These are phyloP conservation scores for Triops cancriformis DNA, from an alignment of 1,140 invertebrate genomes.

Conservation along the genomic window DNA sequence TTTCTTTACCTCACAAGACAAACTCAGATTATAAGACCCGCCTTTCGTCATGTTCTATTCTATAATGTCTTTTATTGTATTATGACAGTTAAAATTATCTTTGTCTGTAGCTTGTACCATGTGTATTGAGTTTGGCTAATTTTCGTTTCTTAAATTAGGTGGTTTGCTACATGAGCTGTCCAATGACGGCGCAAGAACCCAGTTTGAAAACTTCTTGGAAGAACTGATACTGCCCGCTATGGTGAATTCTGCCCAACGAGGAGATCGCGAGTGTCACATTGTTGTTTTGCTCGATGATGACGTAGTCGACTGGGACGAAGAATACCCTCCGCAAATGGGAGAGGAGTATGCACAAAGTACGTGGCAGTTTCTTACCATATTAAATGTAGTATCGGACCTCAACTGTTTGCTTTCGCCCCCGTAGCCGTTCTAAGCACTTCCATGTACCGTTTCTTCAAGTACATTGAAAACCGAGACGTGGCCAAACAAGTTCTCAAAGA, in stretches of 20 bases:
- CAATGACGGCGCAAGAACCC: slow-evolving; percentile 93
- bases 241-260: slow-evolving; percentile 86
- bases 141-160: slow-evolving; percentile 48
- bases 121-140: slow-evolving; percentile 9
- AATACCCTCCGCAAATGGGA: slow-evolving; percentile 97
- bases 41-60: too few relatives aligned
- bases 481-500: slow-evolving; percentile 98
- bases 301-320: slow-evolving; percentile 96
- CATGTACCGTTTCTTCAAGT: slow-evolving; percentile 97
- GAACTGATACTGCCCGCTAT: slow-evolving; percentile 90
- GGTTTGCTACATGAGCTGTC: slow-evolving; percentile 94
- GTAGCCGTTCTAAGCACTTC: slow-evolving; percentile 76
- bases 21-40: too few relatives aligned
- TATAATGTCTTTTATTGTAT: too few relatives aligned
- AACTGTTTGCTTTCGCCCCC: slow-evolving; percentile 34
- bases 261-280: slow-evolving; percentile 82
- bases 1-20: slow-evolving; percentile 19
- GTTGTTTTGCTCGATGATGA: slow-evolving; percentile 93
- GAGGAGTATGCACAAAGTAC: slow-evolving; percentile 94
- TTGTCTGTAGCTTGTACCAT: too few relatives aligned
- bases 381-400: too few relatives aligned
- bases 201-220: slow-evolving; percentile 95
- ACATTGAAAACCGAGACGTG: slow-evolving; percentile 98
- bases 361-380: slow-evolving; percentile 34
- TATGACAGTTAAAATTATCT: too few relatives aligned